These are phyloP conservation scores for Callaeas wilsoni DNA, from an alignment of 2,113 vertebrate genomes.

Conservation along the genomic window DNA sequence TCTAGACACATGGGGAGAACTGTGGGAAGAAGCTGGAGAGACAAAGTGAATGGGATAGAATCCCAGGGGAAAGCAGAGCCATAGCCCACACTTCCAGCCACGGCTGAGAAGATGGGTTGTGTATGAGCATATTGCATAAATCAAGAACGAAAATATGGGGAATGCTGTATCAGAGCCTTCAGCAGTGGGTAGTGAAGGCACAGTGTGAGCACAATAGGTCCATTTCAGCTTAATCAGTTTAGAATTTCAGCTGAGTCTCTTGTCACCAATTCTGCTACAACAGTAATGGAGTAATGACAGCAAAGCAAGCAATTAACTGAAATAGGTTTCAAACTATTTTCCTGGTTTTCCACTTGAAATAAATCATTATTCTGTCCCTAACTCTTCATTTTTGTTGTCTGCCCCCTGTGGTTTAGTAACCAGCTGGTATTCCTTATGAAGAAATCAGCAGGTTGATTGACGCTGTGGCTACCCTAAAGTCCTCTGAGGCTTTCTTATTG, in stretches of 20 bases:
- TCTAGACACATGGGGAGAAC: neutral
- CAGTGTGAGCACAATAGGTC: neutral
- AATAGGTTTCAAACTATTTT: neutral
- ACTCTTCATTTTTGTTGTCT: neutral
- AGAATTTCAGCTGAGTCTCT: neutral
- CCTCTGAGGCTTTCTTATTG: slow-evolving; percentile 41
- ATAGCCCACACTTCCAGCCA: neutral
- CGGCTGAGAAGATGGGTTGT: neutral
- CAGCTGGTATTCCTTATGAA: slow-evolving; percentile 26
- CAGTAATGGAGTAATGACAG: neutral
- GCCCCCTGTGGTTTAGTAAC: neutral
- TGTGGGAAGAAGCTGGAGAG: slow-evolving; percentile 21
- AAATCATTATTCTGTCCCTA: neutral
- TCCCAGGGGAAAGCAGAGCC: neutral
- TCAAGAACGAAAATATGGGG: neutral
- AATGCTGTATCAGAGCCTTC: neutral
- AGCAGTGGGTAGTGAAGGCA: neutral
- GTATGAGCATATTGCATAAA: neutral
- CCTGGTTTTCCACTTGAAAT: slow-evolving; percentile 1
- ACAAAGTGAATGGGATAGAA: neutral
- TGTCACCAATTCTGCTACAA: neutral
- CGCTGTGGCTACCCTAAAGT: neutral
- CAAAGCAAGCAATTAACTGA: neutral
- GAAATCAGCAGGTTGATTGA: slow-evolving; percentile 36
- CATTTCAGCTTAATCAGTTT: neutral